Percentiles rank a stretch among this genome's conserved stretches.
Conservation (phyloP, 2,113 vertebrate genomes). For the Triplophysa tibetana region DNA sequence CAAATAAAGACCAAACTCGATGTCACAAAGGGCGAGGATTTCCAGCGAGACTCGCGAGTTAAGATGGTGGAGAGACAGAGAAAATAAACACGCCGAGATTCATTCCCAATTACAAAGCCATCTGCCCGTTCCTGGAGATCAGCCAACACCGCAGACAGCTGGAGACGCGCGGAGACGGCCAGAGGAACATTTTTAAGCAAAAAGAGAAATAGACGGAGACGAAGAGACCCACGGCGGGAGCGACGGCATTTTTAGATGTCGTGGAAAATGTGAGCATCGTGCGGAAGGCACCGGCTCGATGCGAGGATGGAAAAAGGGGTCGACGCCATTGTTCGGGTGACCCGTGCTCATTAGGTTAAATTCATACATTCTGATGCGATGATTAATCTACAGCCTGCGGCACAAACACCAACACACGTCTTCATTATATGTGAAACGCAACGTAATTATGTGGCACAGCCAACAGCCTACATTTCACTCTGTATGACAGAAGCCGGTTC, state of each 20-base stretch:
- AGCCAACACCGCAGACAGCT: slow-evolving; percentile 83
- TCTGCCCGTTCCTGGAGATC: slow-evolving; percentile 82
- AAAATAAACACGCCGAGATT: slow-evolving; percentile 64
- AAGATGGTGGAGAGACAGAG: slow-evolving; percentile 22
- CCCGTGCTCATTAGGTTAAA: too few relatives aligned
- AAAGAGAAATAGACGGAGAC: slow-evolving; percentile 55
- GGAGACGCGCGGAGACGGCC: slow-evolving; percentile 55
- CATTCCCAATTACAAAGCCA: slow-evolving; percentile 82
- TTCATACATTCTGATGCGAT: too few relatives aligned
- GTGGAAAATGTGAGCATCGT: not conserved
- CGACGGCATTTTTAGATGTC: not conserved
- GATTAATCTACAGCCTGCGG: too few relatives aligned
- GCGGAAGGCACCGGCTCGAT: too few relatives aligned
- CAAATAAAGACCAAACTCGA: not conserved
- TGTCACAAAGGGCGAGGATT: slow-evolving; percentile 30
- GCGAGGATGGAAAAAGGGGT: too few relatives aligned
- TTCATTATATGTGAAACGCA: too few relatives aligned
- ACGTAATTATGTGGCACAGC: too few relatives aligned
- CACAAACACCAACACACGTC: too few relatives aligned
- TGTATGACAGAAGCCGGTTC: not conserved
- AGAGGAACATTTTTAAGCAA: slow-evolving; percentile 39
- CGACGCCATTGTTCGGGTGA: too few relatives aligned
- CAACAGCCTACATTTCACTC: not conserved
- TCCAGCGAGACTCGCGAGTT: slow-evolving; percentile 47
- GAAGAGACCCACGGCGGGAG: slow-evolving; percentile 48